Evolutionary conservation across 2,888 invertebrate species (phyloP).

Genomic region (Agonum fuliginosum): DNA sequence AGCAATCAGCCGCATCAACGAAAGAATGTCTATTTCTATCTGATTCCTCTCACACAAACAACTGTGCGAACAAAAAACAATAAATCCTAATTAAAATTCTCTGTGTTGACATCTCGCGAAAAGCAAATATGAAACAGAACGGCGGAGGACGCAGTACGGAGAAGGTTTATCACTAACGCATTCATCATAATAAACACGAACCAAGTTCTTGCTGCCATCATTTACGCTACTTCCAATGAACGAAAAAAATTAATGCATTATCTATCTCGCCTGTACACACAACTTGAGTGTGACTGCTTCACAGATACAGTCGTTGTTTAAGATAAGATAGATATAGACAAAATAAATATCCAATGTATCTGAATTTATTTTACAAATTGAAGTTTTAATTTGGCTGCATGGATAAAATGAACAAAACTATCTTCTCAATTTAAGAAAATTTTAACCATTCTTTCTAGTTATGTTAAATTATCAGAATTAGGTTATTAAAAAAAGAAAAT

Average conservation of each 20-base stretch:
- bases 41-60: conserved; percentile 45
- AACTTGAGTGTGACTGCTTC: no score
- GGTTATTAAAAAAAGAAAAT: no score
- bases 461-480: no score
- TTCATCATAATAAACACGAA: background rate
- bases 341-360: no score
- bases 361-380: no score
- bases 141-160: background rate
- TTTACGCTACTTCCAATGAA: background rate
- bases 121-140: conserved; percentile 41
- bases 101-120: conserved; percentile 39
- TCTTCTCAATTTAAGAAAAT: no score
- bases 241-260: background rate
- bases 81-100: conserved; percentile 49
- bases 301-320: no score
- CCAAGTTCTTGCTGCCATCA: background rate
- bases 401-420: no score
- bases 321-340: no score
- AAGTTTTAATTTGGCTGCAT: no score
- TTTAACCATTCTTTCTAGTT: no score
- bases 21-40: conserved; percentile 47
- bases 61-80: conserved; percentile 48
- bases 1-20: conserved; percentile 43
- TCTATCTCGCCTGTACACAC: no score
- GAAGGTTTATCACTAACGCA: background rate